Base-by-base conservation (phyloP, 2,888 invertebrate species). In the Lasioglossum zephyrum region DNA sequence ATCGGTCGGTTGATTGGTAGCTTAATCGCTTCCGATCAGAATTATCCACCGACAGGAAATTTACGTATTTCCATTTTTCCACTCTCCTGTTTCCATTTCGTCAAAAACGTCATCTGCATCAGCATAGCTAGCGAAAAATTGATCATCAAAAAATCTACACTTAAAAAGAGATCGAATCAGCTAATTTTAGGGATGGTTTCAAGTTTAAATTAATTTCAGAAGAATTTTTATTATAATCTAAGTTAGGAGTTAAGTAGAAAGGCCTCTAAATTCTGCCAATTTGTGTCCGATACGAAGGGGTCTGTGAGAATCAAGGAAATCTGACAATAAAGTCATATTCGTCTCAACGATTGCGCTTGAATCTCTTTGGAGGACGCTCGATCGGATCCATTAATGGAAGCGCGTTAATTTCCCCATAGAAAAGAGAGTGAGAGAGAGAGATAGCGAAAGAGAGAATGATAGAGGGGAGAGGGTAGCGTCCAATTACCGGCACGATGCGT, bases 401-500 rank as follows among this genome's bases (percentile, higher is more conserved):
- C 31, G 47, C 84, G 75, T 84, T 74, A 78, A 78, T 84, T 84
- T 72, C 36, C 16, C 2, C 26, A 63, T 63, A 16, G 31, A 31
- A 63, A 31, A 16, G 4, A 26, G 26, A 60, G 57, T 9, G n/a
- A 57, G 60, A 53, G 53, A 4, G n/a, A 26, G 60, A 63, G 26
- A 16, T 26, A n/a, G 9, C 0, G 60, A 26, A 6, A 26, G 60
- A 60, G 16, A 13, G 63, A 26, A 2, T 13, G 26, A 60, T 13
- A 5, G 36, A 73, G 36, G 66, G 73, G 57, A 70, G 36, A 73
- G 77, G 73, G 57, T 63, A 53, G 63, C 63, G 41, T 75, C 85
- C 85, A 79, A 85, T 85, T 85, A 85, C 85, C 79, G n/a, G 57
- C 63, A 77, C 84, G 84, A 82, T 60, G 84, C 85, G 85, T 84